Evolutionary conservation across 2,888 invertebrate species (phyloP), one percentile per base, ranked within the genome.

Genomic region (Ectemnius continuus): DNA sequence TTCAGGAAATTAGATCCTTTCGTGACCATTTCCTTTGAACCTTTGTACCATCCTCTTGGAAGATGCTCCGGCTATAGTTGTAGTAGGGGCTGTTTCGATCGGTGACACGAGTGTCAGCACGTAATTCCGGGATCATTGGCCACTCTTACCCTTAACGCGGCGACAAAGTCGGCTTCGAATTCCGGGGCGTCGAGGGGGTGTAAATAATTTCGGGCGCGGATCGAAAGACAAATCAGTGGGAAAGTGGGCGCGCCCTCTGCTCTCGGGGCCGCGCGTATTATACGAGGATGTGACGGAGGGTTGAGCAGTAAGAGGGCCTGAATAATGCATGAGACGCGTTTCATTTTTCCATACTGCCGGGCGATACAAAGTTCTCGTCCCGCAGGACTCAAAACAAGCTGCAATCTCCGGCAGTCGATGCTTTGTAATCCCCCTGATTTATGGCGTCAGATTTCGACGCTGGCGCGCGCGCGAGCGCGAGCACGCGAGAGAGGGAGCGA

Each of bases 321-420:
- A 84, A 84, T 84, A 84, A 84, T 84, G 78, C 75, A 84, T 84
- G 84, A 84, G 78, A 69, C 72, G 82, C 77, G 85, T 80, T 85
- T 84, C 84, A 85, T 84, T 84, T 85, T 84, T 85, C 82, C 77
- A 74, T 76, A 77, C 73, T 70, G 61, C 59, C 78, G 78, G 64
- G 75, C 83, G 80, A 80, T 81, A 81, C 79, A 73, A 79, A 80
- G 78, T 82, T 78, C 77, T 67, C 73, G 69, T 80, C 84, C 82
- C 84, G 67, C 36, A 71, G 79, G 82, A 79, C 76, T 82, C 76
- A 77, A 84, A 84, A 83, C 84, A 84, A 84, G 79, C 83, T 77
- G 73, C 84, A 79, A 80, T 79, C 84, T 80, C 84, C 84, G 78
- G 73, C 80, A 77, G 80, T 78, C 84, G 81, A 79, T 82, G 82